Conservation (phyloP, 2,888 invertebrate species). For the Bhutanitis thaidina region DNA sequence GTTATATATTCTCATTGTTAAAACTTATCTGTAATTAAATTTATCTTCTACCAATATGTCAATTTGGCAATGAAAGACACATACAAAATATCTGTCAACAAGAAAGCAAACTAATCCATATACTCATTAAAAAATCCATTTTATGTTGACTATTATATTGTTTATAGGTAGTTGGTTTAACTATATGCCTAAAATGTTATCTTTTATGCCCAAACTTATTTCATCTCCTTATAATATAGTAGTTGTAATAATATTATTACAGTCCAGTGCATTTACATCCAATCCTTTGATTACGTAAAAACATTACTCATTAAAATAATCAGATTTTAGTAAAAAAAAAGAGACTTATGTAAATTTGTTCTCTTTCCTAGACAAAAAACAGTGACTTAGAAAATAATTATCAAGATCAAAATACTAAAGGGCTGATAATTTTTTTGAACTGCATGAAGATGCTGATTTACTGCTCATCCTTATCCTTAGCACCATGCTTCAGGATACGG, state of each 20-base stretch:
- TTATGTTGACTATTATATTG: too few relatives aligned
- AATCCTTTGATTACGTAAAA: too few relatives aligned
- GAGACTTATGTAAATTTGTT: neutral
- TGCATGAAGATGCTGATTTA: conserved; percentile 52
- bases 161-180: too few relatives aligned
- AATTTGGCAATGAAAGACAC: conserved; percentile 34
- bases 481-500: conserved; percentile 98
- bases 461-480: conserved; percentile 98
- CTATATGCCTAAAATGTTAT: too few relatives aligned
- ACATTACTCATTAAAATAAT: neutral
- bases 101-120: neutral
- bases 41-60: conserved; percentile 41
- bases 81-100: conserved; percentile 5
- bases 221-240: too few relatives aligned
- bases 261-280: too few relatives aligned
- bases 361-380: neutral
- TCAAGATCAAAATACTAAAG: conserved; percentile 5
- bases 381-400: conserved; percentile 9
- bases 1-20: conserved; percentile 52
- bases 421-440: neutral
- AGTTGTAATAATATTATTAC: too few relatives aligned
- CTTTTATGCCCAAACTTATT: too few relatives aligned
- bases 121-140: neutral
- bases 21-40: conserved; percentile 38
- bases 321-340: neutral